Base-by-base conservation (phyloP, 2,888 invertebrate species). In the Dasypogon diadema region DNA sequence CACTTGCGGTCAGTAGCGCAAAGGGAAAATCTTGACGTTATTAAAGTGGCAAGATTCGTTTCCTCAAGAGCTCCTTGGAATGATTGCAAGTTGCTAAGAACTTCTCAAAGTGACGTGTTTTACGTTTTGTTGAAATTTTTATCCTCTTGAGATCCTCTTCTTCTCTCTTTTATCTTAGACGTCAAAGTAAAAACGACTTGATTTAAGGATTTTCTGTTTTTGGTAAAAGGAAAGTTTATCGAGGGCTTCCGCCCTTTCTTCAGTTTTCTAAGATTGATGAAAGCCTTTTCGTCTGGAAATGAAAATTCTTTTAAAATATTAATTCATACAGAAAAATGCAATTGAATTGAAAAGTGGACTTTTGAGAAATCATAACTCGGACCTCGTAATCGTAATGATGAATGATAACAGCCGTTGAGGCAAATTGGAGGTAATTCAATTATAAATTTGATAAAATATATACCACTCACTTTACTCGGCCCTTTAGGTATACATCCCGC, bases 41-140 rank as follows among this genome's bases (percentile, higher is more conserved):
- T 65, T 65, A 65, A 48, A 65, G 46, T 65, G 65, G 65, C 22
- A n/a, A 65, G 46, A 65, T 65, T 65, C 46, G 24, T 46, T 22
- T 42, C 10, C 48, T 8, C 10, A 65, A 65, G 26, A 46, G 65
- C 65, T 63, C 16, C 46, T 65, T 24, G n/a, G n/a, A 2, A 65
- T 65, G 26, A 46, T 65, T 65, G 14, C 46, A 24, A 65, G 46
- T 58, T 14, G 30, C 48, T 22, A 65, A 65, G 22, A 65, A 5
- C 26, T 42, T 24, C 26, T 22, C 48, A 65, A 63, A 65, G 48
- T 65, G 65, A 46, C 65, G 65, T 65, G 37, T 37, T 65, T 65
- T 65, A 37, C 48, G 6, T 65, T 65, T 48, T 60, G 37, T 26
- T 21, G 37, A 60, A 65, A 46, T 48, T 46, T 65, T 22, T 21